Conservation (phyloP, 2,888 invertebrate genomes). For the Oligia strigilis region DNA sequence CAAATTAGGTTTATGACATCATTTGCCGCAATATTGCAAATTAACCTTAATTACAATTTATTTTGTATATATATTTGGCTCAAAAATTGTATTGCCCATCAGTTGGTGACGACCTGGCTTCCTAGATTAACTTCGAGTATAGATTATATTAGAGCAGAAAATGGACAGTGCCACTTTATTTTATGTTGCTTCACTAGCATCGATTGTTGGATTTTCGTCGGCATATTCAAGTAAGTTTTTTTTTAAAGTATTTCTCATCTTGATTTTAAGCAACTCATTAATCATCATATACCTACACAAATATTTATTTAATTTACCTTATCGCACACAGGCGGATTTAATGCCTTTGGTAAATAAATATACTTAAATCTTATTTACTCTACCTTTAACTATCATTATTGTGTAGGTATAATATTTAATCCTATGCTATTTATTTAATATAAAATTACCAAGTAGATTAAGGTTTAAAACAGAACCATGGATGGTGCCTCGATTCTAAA, state of each 20-base stretch:
- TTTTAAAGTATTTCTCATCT: neutral
- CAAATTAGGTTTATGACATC: conserved; percentile 31
- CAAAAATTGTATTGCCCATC: conserved; percentile 3
- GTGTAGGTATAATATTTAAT: neutral
- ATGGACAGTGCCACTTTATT: conserved; percentile 42
- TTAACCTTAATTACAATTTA: conserved; percentile 21
- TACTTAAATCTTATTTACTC: neutral
- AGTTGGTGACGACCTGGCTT: conserved; percentile 31
- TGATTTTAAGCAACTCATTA: neutral
- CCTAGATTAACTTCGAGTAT: neutral
- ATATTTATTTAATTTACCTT: neutral
- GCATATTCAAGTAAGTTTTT: conserved; percentile 58
- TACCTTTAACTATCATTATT: neutral
- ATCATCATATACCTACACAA: neutral
- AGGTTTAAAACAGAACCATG: neutral
- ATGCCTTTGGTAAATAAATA: neutral
- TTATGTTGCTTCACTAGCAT: conserved; percentile 24
- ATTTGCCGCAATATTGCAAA: conserved; percentile 42
- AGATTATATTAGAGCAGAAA: conserved; percentile 3
- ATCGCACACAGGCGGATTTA: neutral
- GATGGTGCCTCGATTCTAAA: neutral
- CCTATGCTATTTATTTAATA: neutral
- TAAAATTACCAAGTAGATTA: neutral
- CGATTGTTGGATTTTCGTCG: conserved; percentile 33
- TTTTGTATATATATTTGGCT: conserved; percentile 38